Evolutionary conservation across 1,140 invertebrate genomes (phyloP), one percentile per base, ranked within the genome.

Genomic region (Plodia interpunctella): DNA sequence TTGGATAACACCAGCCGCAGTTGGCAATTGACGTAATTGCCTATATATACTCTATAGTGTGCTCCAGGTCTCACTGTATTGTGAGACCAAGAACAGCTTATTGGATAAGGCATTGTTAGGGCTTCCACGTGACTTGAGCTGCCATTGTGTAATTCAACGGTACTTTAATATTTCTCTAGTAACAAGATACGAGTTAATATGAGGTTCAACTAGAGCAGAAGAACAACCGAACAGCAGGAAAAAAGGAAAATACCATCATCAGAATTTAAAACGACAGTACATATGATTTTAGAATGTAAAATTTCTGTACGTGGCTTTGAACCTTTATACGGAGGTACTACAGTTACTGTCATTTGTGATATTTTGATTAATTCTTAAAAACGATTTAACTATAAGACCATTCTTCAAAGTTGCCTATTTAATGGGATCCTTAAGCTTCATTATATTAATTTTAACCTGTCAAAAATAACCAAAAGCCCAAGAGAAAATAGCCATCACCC

Each of bases 61-160:
- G 6, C 38, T n/a, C 38, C 1, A 44, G 38, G 13, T 6, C 38
- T 44, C 38, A 2, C 32, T 35, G 1, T 17, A 53, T 25, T 53
- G 51, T 53, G 19, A 0, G 20, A 21, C 61, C 55, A 59, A 53
- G 57, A 60, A 57, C 65, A 58, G 55, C 59, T 70, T 70, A 70
- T 70, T 70, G 67, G 67, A 70, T 70, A 44, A 59, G 60, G 28
- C 61, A 66, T 57, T 65, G 13, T 21, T 66, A 53, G 38, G 67
- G 67, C 35, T 70, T 70, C 67, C 21, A 21, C 20, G 20, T n/a
- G 9, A 53, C 51, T 53, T 53, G 21, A 53, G 38, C 13, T 32
- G 30, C 30, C n/a, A 44, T 44, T 44, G n/a, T 44, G 38, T 44
- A 44, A 44, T 44, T 15, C 38, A 44, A 44, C 38, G 38, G 38